Evolutionary conservation across 2,888 invertebrate genomes (phyloP).

Genomic region (Tolmerus cingulatus): DNA sequence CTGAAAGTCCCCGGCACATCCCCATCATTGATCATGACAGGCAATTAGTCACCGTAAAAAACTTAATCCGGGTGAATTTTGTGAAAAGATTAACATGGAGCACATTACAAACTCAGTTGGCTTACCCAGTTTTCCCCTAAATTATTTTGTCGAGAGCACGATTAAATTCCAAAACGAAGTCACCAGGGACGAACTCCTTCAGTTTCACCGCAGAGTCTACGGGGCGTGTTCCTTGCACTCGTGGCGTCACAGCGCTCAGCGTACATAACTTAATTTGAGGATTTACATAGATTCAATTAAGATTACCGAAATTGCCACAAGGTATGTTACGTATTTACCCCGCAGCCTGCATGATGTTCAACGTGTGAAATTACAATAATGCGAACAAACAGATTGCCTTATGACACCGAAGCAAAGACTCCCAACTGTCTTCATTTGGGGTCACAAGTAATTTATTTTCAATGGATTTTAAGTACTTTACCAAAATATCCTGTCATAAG

Average conservation of each 20-base stretch:
- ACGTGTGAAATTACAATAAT: background rate
- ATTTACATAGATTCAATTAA: slow-evolving; percentile 49
- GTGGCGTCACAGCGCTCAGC: slow-evolving; percentile 35
- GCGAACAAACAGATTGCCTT: background rate
- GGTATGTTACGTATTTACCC: slow-evolving; percentile 11
- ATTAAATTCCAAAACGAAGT: slow-evolving; percentile 6
- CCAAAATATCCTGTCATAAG: background rate
- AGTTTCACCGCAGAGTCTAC: background rate
- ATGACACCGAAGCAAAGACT: background rate
- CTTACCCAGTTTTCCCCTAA: background rate
- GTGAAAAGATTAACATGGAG: background rate
- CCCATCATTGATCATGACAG: background rate
- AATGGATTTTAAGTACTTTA: background rate
- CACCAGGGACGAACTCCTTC: background rate
- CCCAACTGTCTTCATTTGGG: background rate
- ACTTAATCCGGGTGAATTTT: background rate
- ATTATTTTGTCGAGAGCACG: slow-evolving; percentile 10
- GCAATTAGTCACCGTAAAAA: background rate
- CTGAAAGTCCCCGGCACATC: background rate
- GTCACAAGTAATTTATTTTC: background rate
- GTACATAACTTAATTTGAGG: slow-evolving; percentile 44
- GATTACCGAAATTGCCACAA: slow-evolving; percentile 47
- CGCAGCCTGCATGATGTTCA: background rate
- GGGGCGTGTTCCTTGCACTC: background rate
- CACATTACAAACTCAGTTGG: background rate